A percentile compares a stretch with the other conserved stretches of the same genome.
phyloP scores from a whole-genome alignment of 2,797 vertebrate species.

The Ptychobarbus kaznakovi region DNA sequence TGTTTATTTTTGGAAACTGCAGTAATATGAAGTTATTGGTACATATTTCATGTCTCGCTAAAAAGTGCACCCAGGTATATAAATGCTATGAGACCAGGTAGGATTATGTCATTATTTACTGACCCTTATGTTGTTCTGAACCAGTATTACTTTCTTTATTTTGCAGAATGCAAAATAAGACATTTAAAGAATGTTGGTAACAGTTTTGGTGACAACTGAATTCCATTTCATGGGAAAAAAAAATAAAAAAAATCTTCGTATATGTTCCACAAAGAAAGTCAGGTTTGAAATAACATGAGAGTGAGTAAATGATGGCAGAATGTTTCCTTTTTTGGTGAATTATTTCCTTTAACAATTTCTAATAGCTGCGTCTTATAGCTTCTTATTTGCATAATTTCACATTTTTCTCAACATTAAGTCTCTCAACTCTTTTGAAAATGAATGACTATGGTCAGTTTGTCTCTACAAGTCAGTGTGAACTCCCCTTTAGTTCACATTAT shows the following conservation, averaged over 20 bases:
- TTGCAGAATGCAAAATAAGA: background rate
- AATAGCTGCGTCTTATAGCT: background rate
- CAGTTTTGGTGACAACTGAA: background rate
- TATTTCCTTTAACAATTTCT: background rate
- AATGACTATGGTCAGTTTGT: conserved; percentile 7
- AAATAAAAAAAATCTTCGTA: too few species aligned
- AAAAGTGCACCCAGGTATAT: too few species aligned
- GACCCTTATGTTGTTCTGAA: background rate
- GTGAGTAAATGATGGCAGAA: background rate
- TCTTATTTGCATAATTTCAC: too few species aligned
- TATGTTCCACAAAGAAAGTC: background rate
- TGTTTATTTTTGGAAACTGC: too few species aligned
- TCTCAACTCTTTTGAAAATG: background rate
- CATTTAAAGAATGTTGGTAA: background rate
- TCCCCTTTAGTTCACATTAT: background rate
- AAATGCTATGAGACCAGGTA: too few species aligned
- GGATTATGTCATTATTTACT: background rate
- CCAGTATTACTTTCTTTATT: background rate
- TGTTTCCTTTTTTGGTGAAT: background rate
- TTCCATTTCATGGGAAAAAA: background rate
- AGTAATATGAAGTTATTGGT: too few species aligned
- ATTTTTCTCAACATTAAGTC: background rate
- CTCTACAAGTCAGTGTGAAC: background rate
- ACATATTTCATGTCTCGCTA: too few species aligned
- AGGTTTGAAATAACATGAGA: background rate